A percentile compares a stretch with the other conserved stretches of the same genome.
Conservation (phyloP, 2,113 vertebrate genomes). For the Channa maculata region DNA sequence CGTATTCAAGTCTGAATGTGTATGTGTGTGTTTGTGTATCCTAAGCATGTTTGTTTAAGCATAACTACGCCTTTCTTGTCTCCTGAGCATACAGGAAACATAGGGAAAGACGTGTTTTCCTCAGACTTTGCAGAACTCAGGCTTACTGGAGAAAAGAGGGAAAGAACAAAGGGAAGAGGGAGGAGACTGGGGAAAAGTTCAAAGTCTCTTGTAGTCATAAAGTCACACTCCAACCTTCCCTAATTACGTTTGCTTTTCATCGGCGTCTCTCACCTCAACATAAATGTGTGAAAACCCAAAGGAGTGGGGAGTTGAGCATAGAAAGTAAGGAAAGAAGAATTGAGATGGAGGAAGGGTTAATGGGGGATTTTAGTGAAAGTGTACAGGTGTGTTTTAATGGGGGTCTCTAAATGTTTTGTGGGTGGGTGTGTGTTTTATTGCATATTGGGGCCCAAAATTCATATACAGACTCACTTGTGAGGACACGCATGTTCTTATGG, state of each 20-base stretch:
- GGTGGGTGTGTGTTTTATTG: background rate
- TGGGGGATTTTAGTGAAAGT: conserved; percentile 41
- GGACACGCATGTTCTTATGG: no score
- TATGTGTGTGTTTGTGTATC: background rate
- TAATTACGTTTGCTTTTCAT: conserved; percentile 73
- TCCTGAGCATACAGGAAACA: conserved; percentile 60
- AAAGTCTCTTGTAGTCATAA: conserved; percentile 57
- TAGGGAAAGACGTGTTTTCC: conserved; percentile 51
- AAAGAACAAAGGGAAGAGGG: conserved; percentile 50
- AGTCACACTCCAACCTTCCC: conserved; percentile 49
- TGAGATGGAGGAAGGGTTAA: conserved; percentile 7
- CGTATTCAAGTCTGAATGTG: conserved; percentile 17
- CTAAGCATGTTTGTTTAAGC: conserved; percentile 36
- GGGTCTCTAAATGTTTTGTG: background rate
- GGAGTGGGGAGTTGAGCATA: background rate
- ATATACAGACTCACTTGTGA: no score
- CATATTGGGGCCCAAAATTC: no score
- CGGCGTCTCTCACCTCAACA: conserved; percentile 45
- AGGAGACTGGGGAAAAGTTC: conserved; percentile 31
- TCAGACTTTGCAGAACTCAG: conserved; percentile 25
- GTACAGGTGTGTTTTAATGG: conserved; percentile 50
- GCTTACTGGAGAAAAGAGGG: conserved; percentile 27
- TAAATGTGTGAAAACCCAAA: conserved; percentile 46
- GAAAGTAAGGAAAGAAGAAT: conserved; percentile 20
- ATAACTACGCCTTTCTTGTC: conserved; percentile 43